Percentiles rank a stretch among this genome's conserved stretches.
Evolutionary conservation across 2,113 vertebrate genomes (phyloP).

Genomic region (Galbula dea): DNA sequence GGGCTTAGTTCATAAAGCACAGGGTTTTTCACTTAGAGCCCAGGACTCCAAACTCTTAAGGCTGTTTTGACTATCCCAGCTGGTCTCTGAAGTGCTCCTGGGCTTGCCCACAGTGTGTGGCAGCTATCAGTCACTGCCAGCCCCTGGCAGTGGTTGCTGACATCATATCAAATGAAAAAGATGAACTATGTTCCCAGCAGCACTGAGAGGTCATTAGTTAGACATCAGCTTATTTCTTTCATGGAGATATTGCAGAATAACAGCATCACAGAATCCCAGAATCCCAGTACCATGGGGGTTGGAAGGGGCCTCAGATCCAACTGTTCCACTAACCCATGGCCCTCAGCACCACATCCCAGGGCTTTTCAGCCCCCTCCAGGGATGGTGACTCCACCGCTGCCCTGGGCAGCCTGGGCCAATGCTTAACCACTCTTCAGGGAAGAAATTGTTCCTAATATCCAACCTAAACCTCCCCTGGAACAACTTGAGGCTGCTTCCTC

Average conservation of each 20-base stretch:
- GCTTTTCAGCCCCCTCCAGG: too few species aligned
- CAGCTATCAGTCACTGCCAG: not conserved
- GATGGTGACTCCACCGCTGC: too few species aligned
- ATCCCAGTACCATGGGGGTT: too few species aligned
- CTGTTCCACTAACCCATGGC: too few species aligned
- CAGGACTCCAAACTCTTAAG: not conserved
- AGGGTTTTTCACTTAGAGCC: not conserved
- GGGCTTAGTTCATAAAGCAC: not conserved
- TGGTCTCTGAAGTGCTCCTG: not conserved
- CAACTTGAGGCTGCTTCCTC: too few species aligned
- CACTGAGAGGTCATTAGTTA: not conserved
- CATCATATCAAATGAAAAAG: not conserved
- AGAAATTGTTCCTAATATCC: too few species aligned
- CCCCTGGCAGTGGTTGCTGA: not conserved
- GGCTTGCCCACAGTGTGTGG: not conserved
- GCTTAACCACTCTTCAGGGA: too few species aligned
- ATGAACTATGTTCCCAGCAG: not conserved
- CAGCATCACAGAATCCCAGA: too few species aligned
- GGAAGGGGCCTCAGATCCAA: too few species aligned
- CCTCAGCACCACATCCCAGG: too few species aligned
- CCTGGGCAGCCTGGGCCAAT: too few species aligned
- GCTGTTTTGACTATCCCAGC: not conserved
- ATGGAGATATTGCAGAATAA: not conserved
- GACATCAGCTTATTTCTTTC: not conserved
- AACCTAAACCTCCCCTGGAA: too few species aligned